Conservation (phyloP, 2,888 invertebrate genomes). For the Calameuta pallipes region DNA sequence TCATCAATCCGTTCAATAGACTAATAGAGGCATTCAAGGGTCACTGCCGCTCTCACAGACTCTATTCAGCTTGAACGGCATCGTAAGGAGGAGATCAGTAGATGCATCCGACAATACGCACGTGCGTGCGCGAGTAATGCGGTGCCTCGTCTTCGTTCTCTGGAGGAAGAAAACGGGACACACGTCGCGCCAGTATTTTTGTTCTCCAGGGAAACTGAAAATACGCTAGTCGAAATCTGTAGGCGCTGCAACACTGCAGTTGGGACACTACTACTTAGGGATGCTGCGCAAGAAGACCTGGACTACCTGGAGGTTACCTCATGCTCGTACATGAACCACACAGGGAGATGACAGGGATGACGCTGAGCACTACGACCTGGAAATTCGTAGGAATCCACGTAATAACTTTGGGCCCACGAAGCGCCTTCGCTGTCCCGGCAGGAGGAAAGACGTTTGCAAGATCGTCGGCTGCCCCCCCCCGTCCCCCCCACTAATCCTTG, state of each 20-base stretch:
- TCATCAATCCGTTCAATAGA: conserved; percentile 45
- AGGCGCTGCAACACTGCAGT: too few relatives aligned
- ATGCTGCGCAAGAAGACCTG: neutral
- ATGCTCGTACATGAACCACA: too few relatives aligned
- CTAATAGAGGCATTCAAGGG: conserved; percentile 49
- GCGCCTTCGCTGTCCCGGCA: neutral
- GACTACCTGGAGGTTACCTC: too few relatives aligned
- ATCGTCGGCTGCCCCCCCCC: neutral
- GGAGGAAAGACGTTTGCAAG: neutral
- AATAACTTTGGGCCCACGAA: neutral
- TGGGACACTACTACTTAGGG: neutral
- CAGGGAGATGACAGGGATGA: too few relatives aligned
- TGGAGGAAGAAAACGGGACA: too few relatives aligned
- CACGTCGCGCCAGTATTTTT: too few relatives aligned
- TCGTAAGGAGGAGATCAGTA: neutral
- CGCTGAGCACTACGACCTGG: neutral
- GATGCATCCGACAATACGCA: conserved; percentile 29
- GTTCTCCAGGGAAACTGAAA: too few relatives aligned
- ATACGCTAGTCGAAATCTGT: too few relatives aligned
- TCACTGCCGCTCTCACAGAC: conserved; percentile 41
- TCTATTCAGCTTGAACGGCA: conserved; percentile 20
- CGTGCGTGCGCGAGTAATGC: conserved; percentile 30
- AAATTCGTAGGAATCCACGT: neutral
- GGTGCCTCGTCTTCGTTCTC: conserved; percentile 2
- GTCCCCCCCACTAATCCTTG: neutral